A percentile compares a stretch with the other conserved stretches of the same genome.
phyloP scores from a whole-genome alignment of 2,113 vertebrate species.

The Cephalopholis sonnerati region DNA sequence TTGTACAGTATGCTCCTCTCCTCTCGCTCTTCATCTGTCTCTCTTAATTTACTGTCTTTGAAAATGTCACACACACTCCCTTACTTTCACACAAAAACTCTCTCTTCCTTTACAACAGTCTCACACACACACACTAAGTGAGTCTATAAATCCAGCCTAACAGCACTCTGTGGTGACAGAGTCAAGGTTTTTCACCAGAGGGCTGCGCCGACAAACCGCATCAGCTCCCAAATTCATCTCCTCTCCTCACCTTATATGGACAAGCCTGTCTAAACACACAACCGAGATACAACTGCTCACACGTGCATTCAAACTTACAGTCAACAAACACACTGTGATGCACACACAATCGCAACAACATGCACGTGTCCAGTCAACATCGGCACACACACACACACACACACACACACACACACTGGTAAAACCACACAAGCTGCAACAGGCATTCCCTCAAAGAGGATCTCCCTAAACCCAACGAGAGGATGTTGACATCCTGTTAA shows the following conservation, averaged over 20 bases:
- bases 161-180: conserved; percentile 41
- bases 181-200: conserved; percentile 52
- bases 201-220: conserved; percentile 41
- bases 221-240: conserved; percentile 49
- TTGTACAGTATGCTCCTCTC: background rate
- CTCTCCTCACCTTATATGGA: conserved; percentile 68
- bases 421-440: background rate
- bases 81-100: conserved; percentile 25
- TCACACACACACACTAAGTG: conserved; percentile 8
- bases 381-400: conserved; percentile 1
- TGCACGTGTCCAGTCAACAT: background rate
- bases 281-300: background rate
- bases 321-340: background rate
- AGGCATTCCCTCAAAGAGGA: background rate
- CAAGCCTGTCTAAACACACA: conserved; percentile 44
- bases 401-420: too few species aligned
- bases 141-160: conserved; percentile 53
- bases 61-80: conserved; percentile 38
- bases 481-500: background rate
- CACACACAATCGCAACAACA: background rate
- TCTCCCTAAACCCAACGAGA: background rate
- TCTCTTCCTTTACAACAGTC: background rate
- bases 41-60: conserved; percentile 19
- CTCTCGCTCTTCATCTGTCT: conserved; percentile 27
- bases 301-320: background rate